Base-by-base conservation (phyloP, 2,888 invertebrate genomes). In the Epinotia brunnichana region DNA sequence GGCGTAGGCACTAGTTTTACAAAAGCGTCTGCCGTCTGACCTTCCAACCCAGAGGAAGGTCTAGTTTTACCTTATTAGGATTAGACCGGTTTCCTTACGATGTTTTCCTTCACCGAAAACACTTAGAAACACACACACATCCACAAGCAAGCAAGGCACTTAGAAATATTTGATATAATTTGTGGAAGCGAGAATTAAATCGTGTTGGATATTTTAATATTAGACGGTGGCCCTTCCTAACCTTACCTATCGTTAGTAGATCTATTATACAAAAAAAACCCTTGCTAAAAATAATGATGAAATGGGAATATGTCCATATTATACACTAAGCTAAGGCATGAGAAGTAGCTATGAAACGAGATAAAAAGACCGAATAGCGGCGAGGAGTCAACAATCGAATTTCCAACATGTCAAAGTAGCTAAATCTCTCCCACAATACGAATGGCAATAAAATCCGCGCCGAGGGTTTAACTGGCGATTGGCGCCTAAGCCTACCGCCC, bases 401-500 rank as follows among this genome's bases (percentile, higher is more conserved):
- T 91, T 87, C 85, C 90, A 81, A 90, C 87, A 86, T 85, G 91
- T 92, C 92, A 91, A 89, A 89, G 89, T 90, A 69, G 61, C 72
- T 73, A 92, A 92, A 91, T 91, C 91, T 91, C 89, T 85, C 82
- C 87, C 90, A 90, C 90, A 92, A 90, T 89, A 90, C 89, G 92
- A 88, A 91, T 91, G 91, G 90, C 90, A 91, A 89, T 90, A 89
- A 91, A 92, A 92, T 90, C 92, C 91, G 79, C 82, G 81, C 76
- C 83, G 86, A 83, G 85, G 85, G 87, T 82, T 83, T 77, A 84
- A 81, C 84, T 82, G 84, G 85, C 85, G 86, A 89, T 88, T 84
- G 87, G 87, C 57, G 59, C 62, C 68, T 87, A 87, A 90, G 89
- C 88, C 61, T 44, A 70, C 76, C 66, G 75, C 87, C 88, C 89